These are phyloP conservation scores for Homarus gammarus DNA, from an alignment of 2,888 invertebrate genomes.

Conservation along the genomic window DNA sequence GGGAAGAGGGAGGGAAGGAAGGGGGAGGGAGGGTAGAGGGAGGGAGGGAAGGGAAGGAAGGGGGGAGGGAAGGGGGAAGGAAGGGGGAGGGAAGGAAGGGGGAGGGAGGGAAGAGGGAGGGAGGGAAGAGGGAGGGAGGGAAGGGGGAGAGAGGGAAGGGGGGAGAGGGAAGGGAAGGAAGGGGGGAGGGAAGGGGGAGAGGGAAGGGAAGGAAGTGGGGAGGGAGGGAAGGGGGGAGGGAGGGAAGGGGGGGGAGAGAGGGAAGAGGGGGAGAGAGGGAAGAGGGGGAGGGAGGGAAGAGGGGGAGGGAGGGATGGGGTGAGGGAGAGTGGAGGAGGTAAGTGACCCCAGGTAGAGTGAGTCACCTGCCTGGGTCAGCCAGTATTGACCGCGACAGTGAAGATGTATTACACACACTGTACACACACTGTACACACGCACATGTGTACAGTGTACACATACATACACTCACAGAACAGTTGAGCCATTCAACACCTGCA, in stretches of 20 bases:
- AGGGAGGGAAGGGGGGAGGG: background rate
- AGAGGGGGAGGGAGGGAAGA: background rate
- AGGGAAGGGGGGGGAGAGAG: background rate
- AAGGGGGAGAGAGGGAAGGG: background rate
- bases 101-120: background rate
- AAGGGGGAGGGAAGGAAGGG: background rate
- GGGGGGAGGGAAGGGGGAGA: background rate
- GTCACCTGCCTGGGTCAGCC: no score
- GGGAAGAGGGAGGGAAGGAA: background rate
- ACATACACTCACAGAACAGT: no score
- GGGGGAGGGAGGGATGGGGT: background rate
- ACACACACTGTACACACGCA: no score
- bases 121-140: background rate
- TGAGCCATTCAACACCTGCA: no score
- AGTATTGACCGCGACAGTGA: background rate
- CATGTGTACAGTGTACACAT: no score
- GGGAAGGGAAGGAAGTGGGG: no score
- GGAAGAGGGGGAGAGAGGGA: background rate
- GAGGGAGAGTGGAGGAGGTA: background rate
- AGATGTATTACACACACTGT: no score
- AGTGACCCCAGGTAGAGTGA: background rate
- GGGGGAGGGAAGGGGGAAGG: background rate
- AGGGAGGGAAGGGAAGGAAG: background rate
- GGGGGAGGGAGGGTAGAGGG: background rate
- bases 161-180: background rate